phyloP scores from a whole-genome alignment of 2,113 vertebrate genomes.

The Electrona antarctica region DNA sequence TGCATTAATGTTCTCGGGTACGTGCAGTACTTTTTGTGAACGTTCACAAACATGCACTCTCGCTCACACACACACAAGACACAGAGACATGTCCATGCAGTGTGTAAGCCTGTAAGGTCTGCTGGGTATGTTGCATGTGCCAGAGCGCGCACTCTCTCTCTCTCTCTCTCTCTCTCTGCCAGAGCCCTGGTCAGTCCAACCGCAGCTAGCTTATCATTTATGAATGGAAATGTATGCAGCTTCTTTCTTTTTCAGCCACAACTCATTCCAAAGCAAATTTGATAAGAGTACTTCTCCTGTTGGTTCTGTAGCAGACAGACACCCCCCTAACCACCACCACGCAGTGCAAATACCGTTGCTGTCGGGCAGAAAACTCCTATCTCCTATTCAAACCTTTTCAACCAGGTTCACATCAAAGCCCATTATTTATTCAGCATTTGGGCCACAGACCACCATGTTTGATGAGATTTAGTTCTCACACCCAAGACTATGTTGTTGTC shows the following conservation, averaged over 20 bases:
- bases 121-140: no score
- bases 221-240: conserved; percentile 68
- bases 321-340: not conserved
- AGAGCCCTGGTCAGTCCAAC: not conserved
- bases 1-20: not conserved
- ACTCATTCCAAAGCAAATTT: conserved; percentile 72
- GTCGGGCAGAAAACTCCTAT: no score
- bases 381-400: no score
- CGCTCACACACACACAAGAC: conserved; percentile 3
- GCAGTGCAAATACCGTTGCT: not conserved
- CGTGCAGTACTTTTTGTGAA: not conserved
- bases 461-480: no score
- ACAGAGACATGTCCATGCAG: conserved; percentile 20
- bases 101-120: not conserved
- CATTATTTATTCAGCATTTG: no score
- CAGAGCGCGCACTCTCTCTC: no score
- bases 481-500: no score
- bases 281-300: conserved; percentile 70
- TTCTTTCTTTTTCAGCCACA: conserved; percentile 20
- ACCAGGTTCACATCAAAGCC: no score
- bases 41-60: conserved; percentile 3
- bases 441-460: no score
- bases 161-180: no score
- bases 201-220: conserved; percentile 56
- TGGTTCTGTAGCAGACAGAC: conserved; percentile 61